phyloP scores from a whole-genome alignment of 2,113 vertebrate species.

The Neogobius melanostomus region DNA sequence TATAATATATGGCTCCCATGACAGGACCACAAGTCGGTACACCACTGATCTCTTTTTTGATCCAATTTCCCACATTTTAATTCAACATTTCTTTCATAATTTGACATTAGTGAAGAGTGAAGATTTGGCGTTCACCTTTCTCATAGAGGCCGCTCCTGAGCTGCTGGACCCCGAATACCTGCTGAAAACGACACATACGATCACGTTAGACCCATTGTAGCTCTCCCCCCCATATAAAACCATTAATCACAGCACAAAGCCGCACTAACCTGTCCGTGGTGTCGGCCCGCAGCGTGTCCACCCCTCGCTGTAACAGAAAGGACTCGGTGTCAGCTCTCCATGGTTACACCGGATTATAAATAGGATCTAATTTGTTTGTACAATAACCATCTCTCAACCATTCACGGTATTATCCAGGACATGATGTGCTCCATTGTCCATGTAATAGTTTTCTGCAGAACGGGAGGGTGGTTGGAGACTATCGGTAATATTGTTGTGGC shows the following conservation, averaged over 20 bases:
- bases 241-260: background rate
- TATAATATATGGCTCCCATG: background rate
- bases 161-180: slow-evolving; percentile 85
- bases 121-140: slow-evolving; percentile 77
- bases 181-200: slow-evolving; percentile 16
- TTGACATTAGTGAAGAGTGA: background rate
- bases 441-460: slow-evolving; percentile 1
- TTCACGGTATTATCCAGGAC: background rate
- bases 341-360: background rate
- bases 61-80: too few species aligned
- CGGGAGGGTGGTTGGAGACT: background rate
- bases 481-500: background rate
- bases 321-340: slow-evolving; percentile 1
- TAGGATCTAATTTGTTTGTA: slow-evolving; percentile 3
- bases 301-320: slow-evolving; percentile 53
- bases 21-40: background rate
- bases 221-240: background rate
- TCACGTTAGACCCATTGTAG: slow-evolving; percentile 1
- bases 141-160: slow-evolving; percentile 84
- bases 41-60: too few species aligned
- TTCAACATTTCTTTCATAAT: background rate
- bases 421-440: background rate
- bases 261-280: slow-evolving; percentile 67
- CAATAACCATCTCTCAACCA: slow-evolving; percentile 6
- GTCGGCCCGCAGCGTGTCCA: slow-evolving; percentile 69